Percentiles rank a stretch among this genome's conserved stretches.
These are phyloP conservation scores for Ptyas mucosa DNA, from an alignment of 2,113 vertebrate species.

Conservation along the genomic window DNA sequence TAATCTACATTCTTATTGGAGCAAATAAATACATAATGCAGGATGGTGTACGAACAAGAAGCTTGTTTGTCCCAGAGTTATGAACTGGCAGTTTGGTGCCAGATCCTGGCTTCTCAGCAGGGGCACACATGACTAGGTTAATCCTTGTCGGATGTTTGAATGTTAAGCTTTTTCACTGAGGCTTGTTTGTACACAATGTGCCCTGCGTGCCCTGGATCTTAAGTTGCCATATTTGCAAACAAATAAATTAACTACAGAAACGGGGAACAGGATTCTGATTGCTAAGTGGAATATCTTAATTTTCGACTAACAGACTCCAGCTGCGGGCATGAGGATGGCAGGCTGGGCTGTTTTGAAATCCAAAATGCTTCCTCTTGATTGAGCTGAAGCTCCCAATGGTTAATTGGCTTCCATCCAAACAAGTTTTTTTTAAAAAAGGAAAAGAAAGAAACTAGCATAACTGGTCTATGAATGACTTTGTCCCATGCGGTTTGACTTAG, in stretches of 20 bases:
- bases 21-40: background rate
- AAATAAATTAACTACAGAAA: background rate
- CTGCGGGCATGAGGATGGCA: background rate
- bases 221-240: background rate
- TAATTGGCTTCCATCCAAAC: background rate
- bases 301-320: too few relatives aligned
- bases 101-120: background rate
- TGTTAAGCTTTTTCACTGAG: background rate
- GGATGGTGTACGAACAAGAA: too few relatives aligned
- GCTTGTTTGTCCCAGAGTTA: background rate
- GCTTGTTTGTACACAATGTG: background rate
- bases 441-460: background rate
- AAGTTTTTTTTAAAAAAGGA: background rate
- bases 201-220: background rate
- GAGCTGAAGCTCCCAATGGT: background rate
- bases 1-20: background rate
- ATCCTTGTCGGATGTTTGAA: background rate
- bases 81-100: background rate
- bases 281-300: background rate
- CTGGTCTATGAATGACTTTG: background rate
- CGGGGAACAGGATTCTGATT: background rate
- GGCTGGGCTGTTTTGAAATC: background rate
- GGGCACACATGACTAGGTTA: background rate
- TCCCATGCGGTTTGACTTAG: constrained; percentile 27
- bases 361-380: background rate